These are phyloP conservation scores for Drosophila aff. DNA, from an alignment of 1,140 invertebrate genomes.

Conservation along the genomic window DNA sequence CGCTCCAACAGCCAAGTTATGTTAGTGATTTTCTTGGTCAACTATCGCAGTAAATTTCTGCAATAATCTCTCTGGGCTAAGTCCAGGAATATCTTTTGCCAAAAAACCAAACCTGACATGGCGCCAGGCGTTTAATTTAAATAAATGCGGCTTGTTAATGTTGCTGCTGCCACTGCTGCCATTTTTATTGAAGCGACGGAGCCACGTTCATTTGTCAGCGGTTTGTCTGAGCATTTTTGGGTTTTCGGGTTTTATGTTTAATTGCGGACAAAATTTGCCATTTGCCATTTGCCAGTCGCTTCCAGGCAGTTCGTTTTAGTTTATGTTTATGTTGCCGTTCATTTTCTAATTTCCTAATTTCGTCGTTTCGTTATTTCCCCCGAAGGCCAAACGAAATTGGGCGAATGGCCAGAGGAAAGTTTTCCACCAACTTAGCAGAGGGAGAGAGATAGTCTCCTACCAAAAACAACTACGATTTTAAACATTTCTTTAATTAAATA, in stretches of 20 bases:
- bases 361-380: not conserved
- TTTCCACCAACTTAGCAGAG: not conserved
- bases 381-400: not conserved
- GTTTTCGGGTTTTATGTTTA: conserved; percentile 35
- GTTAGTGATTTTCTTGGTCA: not conserved
- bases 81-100: not conserved
- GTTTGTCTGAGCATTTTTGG: conserved; percentile 50
- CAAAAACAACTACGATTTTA: not conserved
- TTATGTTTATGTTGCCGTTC: conserved; percentile 24
- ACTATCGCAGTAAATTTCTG: not conserved
- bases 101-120: conserved; percentile 1
- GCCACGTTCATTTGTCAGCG: conserved; percentile 34
- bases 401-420: not conserved
- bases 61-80: not conserved
- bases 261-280: conserved; percentile 40
- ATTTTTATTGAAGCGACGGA: conserved; percentile 19
- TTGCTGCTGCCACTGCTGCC: conserved; percentile 5
- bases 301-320: conserved; percentile 14
- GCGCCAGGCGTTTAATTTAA: conserved; percentile 21
- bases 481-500: not conserved
- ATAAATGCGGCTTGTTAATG: conserved; percentile 30
- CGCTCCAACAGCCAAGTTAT: not conserved
- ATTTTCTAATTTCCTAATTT: conserved; percentile 22
- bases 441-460: not conserved
- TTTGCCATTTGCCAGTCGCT: conserved; percentile 30